Conservation (phyloP, 2,797 vertebrate species). For the Micrastur ruficollis region DNA sequence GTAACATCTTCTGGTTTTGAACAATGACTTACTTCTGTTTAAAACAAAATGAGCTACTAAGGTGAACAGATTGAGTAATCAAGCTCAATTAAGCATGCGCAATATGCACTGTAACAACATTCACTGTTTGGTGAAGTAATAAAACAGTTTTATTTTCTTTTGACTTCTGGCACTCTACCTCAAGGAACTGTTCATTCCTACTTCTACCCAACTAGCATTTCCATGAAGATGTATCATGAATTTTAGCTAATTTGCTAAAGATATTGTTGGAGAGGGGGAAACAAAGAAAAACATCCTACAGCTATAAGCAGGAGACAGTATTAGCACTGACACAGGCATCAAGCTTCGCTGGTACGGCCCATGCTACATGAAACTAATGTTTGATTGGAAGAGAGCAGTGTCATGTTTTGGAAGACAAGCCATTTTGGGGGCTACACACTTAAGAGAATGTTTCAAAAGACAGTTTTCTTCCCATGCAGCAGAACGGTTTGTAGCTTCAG, state of each 20-base stretch:
- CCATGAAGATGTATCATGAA: background rate
- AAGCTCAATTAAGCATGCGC: background rate
- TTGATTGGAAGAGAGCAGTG: background rate
- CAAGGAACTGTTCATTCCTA: background rate
- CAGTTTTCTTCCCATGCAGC: background rate
- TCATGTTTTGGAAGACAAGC: rapidly evolving
- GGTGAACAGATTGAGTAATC: constrained; percentile 1
- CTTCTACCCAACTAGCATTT: background rate
- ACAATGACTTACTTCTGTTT: background rate
- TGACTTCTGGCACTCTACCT: background rate
- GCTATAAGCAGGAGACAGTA: background rate
- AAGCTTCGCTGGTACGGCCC: background rate
- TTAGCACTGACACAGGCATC: background rate
- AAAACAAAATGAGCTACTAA: background rate
- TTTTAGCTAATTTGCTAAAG: background rate
- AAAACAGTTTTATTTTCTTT: background rate
- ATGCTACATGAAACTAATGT: too few species aligned
- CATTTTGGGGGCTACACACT: background rate
- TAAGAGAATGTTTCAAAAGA: background rate
- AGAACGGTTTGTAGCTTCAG: background rate
- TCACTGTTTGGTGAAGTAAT: background rate
- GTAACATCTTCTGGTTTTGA: background rate
- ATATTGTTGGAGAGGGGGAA: background rate
- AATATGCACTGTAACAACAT: background rate
- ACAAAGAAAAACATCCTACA: background rate